Conservation (phyloP, 53 echinoderm and acorn worm species). For the Actinopyga echinites region DNA sequence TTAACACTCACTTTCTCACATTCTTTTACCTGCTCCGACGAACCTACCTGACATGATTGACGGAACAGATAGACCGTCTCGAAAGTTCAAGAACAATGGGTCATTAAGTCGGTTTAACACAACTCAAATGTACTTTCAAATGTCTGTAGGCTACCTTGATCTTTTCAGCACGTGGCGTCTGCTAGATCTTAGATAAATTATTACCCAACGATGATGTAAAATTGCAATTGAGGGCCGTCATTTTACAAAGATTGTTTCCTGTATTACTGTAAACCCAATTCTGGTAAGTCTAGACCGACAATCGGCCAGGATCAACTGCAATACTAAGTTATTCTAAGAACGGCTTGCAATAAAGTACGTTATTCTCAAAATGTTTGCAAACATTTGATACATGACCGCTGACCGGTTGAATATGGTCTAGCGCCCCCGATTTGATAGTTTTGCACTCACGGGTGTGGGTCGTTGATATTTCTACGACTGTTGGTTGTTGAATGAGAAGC, state of each 20-base stretch:
- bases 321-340: background rate
- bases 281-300: slow-evolving; percentile 12
- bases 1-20: too few relatives aligned
- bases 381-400: background rate
- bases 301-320: background rate
- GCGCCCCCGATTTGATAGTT: too few relatives aligned
- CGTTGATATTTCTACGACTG: too few relatives aligned
- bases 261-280: slow-evolving; percentile 38
- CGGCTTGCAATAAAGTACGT: background rate
- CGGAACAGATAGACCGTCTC: too few relatives aligned
- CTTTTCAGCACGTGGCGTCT: slow-evolving; percentile 18
- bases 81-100: slow-evolving; percentile 35
- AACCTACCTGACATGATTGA: too few relatives aligned
- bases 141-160: slow-evolving; percentile 3
- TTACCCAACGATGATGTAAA: background rate
- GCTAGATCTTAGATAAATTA: background rate
- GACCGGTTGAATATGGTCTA: too few relatives aligned
- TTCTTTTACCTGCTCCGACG: too few relatives aligned
- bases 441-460: too few relatives aligned
- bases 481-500: too few relatives aligned
- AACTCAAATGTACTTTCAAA: slow-evolving; percentile 26
- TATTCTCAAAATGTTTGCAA: background rate
- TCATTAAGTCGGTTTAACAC: slow-evolving; percentile 12
- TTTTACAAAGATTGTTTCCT: slow-evolving; percentile 15
- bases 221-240: background rate